Conservation (phyloP, 2,113 vertebrate genomes). For the Brienomyrus brachyistius region DNA sequence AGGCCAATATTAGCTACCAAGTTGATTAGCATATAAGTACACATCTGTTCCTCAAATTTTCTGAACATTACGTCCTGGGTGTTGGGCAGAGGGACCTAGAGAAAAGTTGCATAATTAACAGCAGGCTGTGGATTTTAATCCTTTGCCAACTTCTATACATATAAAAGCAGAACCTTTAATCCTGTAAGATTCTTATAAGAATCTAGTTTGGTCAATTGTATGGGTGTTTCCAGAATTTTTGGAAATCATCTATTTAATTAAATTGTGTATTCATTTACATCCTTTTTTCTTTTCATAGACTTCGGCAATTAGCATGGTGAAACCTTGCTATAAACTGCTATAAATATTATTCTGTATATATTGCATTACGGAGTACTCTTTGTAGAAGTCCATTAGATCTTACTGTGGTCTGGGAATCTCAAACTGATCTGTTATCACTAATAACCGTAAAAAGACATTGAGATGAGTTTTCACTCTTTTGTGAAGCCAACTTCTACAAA, state of each 20-base stretch:
- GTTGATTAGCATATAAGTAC: background rate
- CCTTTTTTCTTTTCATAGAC: background rate
- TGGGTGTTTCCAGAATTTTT: background rate
- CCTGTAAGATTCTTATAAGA: too few relatives aligned
- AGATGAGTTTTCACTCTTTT: background rate
- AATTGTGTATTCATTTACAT: background rate
- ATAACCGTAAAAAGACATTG: background rate
- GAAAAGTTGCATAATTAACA: background rate
- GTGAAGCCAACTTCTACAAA: background rate
- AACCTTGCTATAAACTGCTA: background rate
- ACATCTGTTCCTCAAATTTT: background rate
- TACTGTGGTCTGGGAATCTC: background rate
- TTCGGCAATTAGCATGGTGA: background rate
- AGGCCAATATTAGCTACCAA: constrained; percentile 7
- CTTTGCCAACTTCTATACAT: background rate
- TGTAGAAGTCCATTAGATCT: background rate
- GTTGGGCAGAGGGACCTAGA: background rate
- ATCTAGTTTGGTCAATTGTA: background rate
- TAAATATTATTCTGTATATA: background rate
- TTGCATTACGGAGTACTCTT: background rate
- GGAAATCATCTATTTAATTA: background rate
- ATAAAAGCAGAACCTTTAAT: background rate
- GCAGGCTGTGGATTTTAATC: background rate
- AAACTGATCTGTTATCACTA: background rate
- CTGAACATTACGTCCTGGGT: background rate